These are phyloP conservation scores for Apeira syringaria DNA, from an alignment of 2,888 invertebrate species.

Conservation along the genomic window DNA sequence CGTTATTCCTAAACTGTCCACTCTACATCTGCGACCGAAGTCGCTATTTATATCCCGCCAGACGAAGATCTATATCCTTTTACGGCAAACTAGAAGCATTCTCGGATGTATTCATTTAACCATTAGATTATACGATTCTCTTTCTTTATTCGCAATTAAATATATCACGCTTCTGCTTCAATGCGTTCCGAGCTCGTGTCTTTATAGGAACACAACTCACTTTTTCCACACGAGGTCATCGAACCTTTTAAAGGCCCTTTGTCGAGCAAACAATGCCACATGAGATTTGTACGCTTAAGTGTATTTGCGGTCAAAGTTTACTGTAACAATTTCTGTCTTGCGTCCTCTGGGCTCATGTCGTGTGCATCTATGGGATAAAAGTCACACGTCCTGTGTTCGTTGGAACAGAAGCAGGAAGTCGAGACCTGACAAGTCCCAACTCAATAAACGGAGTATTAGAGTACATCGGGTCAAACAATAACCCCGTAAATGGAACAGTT, in stretches of 20 bases:
- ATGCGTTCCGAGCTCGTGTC: constrained; percentile 36
- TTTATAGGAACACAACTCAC: constrained; percentile 41
- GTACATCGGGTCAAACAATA: constrained; percentile 58
- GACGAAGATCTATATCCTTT: constrained; percentile 70
- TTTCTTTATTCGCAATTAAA: constrained; percentile 54
- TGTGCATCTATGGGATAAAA: constrained; percentile 29
- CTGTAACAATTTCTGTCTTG: constrained; percentile 37
- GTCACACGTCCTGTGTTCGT: constrained; percentile 27
- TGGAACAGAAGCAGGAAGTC: constrained; percentile 57
- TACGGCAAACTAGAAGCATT: constrained; percentile 74
- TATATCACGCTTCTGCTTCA: constrained; percentile 43
- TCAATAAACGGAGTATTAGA: constrained; percentile 48
- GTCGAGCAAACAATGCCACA: constrained; percentile 59
- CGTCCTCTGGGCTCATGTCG: constrained; percentile 23
- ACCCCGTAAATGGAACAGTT: constrained; percentile 62
- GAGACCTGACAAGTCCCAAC: constrained; percentile 43
- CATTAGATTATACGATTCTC: constrained; percentile 51
- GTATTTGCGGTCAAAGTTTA: constrained; percentile 49
- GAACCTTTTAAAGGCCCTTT: constrained; percentile 60
- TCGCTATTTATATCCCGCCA: constrained; percentile 72
- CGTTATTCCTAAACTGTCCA: constrained; percentile 76
- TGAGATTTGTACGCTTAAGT: constrained; percentile 48
- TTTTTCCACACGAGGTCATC: constrained; percentile 56
- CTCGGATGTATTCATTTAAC: constrained; percentile 57
- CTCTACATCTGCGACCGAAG: constrained; percentile 64